Conservation (phyloP, 2,113 vertebrate genomes). For the Erythrolamprus reginae region DNA sequence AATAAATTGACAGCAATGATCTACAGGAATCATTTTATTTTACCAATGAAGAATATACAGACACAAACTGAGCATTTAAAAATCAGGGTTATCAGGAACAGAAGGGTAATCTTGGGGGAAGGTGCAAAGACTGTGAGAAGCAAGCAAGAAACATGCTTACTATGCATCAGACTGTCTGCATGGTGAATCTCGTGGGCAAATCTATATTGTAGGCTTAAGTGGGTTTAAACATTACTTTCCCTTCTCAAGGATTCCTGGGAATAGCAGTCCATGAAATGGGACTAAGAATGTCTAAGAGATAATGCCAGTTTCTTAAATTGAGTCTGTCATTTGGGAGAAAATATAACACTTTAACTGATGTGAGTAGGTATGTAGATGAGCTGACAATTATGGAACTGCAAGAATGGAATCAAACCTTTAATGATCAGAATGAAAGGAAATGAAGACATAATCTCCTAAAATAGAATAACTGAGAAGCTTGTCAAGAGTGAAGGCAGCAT, state of each 20-base stretch:
- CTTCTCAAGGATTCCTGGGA: background rate
- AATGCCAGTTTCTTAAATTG: background rate
- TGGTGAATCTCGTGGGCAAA: background rate
- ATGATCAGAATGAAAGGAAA: background rate
- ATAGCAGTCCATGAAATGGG: background rate
- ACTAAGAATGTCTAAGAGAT: background rate
- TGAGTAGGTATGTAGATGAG: background rate
- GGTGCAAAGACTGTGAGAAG: background rate
- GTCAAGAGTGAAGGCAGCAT: background rate
- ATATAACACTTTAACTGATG: background rate
- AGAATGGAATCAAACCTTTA: background rate
- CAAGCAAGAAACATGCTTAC: background rate
- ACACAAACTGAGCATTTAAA: background rate
- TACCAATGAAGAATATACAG: background rate
- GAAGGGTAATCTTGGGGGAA: constrained; percentile 1
- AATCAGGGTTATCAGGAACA: background rate
- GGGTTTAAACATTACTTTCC: background rate
- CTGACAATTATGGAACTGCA: background rate
- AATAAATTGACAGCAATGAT: no score
- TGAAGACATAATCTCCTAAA: background rate
- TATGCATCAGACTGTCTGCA: background rate
- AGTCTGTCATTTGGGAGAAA: background rate
- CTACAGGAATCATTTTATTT: background rate
- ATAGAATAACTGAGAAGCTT: background rate
- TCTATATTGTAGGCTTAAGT: background rate